Conservation (phyloP, 2,113 vertebrate species). For the Rhinolophus ferrumequinum region DNA sequence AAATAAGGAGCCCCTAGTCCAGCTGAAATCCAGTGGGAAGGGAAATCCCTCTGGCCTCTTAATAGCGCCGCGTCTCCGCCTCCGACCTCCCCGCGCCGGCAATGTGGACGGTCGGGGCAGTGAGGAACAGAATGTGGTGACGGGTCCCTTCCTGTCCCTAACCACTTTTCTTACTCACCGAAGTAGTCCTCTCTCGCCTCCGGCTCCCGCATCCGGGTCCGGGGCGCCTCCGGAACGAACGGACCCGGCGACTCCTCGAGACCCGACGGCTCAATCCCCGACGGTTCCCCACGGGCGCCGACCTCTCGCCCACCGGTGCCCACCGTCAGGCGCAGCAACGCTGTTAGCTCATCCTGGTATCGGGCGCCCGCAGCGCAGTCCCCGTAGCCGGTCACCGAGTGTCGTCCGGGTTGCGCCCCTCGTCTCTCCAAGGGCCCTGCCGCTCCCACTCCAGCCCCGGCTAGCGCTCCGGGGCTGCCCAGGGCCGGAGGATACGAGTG, state of each 20-base stretch:
- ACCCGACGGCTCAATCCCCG: constrained; percentile 77
- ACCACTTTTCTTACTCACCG: constrained; percentile 83
- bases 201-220: constrained; percentile 69
- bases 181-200: constrained; percentile 91
- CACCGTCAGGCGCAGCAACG: constrained; percentile 71
- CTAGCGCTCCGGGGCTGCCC: constrained; percentile 85
- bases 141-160: background rate
- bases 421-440: constrained; percentile 80
- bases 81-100: background rate
- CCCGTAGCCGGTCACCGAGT: constrained; percentile 79
- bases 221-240: constrained; percentile 73
- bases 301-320: constrained; percentile 70
- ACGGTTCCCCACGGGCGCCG: constrained; percentile 65
- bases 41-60: background rate
- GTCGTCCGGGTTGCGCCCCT: constrained; percentile 76
- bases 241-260: constrained; percentile 61
- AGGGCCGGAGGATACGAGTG: constrained; percentile 92
- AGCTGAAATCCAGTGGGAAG: background rate
- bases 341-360: constrained; percentile 91
- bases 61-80: background rate
- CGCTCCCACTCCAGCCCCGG: constrained; percentile 60
- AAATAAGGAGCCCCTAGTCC: background rate
- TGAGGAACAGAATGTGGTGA: background rate
- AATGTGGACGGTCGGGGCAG: background rate
- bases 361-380: constrained; percentile 86